Evolutionary conservation across 2,888 invertebrate species (phyloP).

Genomic region (Pollenia amentaria): DNA sequence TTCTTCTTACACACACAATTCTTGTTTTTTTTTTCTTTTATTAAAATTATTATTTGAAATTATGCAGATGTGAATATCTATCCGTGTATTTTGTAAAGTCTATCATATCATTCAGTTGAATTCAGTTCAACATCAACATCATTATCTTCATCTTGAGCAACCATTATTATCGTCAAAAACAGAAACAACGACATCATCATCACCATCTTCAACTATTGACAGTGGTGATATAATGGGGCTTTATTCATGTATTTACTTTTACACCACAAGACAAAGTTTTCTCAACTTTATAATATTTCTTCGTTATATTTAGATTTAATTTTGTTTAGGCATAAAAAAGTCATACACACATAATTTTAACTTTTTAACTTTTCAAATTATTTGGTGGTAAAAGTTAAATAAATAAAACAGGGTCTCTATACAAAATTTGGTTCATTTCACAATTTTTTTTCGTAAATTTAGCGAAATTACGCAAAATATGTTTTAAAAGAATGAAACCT

Average conservation of each 20-base stretch:
- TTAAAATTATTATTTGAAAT: constrained; percentile 62
- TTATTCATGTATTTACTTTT: constrained; percentile 29
- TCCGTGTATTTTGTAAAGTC: constrained; percentile 13
- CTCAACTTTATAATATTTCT: constrained; percentile 42
- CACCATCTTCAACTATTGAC: background rate
- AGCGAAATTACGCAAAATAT: too few species aligned
- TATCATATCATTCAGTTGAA: constrained; percentile 49
- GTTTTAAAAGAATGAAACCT: too few species aligned
- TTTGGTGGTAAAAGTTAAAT: background rate
- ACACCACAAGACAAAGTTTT: constrained; percentile 59
- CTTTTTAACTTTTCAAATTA: constrained; percentile 29
- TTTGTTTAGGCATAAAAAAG: background rate
- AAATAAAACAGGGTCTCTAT: background rate
- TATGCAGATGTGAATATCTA: constrained; percentile 2
- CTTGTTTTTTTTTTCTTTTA: constrained; percentile 26
- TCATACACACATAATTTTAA: constrained; percentile 31
- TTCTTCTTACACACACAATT: background rate
- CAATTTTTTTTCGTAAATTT: too few species aligned
- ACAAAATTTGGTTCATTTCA: too few species aligned
- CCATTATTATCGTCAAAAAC: constrained; percentile 32
- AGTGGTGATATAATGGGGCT: background rate
- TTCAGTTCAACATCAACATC: constrained; percentile 15
- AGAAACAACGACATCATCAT: constrained; percentile 3
- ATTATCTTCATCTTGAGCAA: constrained; percentile 13
- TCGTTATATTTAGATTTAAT: background rate